Conservation (phyloP, 2,113 vertebrate species). For the Theristicus caerulescens region DNA sequence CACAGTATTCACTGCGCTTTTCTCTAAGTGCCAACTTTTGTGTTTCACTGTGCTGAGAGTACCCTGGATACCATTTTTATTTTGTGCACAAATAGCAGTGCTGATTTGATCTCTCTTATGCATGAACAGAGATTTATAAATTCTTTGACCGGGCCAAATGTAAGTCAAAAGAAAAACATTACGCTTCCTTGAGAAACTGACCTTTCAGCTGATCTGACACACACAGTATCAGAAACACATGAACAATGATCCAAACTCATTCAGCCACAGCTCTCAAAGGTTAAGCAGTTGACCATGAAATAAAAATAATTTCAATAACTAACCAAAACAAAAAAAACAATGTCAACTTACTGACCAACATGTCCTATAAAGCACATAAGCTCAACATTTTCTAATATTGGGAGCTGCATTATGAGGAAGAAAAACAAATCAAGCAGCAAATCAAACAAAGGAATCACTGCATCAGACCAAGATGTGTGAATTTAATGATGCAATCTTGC, state of each 20-base stretch:
- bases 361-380: neutral
- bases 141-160: neutral
- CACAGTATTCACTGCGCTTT: neutral
- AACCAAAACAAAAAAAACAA: neutral
- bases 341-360: neutral
- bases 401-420: neutral
- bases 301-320: neutral
- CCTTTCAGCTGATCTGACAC: neutral
- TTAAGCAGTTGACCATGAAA: neutral
- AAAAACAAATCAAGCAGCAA: neutral
- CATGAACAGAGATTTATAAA: neutral
- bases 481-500: neutral
- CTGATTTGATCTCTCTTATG: neutral
- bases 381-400: neutral
- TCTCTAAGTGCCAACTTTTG: neutral
- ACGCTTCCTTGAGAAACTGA: neutral
- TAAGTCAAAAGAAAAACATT: neutral
- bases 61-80: neutral
- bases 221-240: neutral
- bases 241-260: neutral
- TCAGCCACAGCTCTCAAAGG: neutral
- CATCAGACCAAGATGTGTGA: neutral
- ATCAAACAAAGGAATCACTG: neutral
- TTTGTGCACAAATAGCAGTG: neutral
- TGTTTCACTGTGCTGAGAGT: neutral